Evolutionary conservation across 2,888 invertebrate genomes (phyloP).

Genomic region (Zeuzera pyrina): DNA sequence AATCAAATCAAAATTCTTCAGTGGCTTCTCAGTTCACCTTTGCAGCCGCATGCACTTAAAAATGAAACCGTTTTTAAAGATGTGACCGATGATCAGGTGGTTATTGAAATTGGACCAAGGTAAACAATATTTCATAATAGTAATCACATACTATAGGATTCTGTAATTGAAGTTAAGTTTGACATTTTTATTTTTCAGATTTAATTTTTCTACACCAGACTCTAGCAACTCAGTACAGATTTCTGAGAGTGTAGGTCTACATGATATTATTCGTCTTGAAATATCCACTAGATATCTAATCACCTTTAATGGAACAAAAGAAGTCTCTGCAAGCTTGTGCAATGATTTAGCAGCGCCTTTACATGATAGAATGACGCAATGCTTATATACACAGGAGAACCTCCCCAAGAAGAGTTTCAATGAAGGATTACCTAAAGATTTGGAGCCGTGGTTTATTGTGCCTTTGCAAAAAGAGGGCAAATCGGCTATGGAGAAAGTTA

Average conservation of each 20-base stretch:
- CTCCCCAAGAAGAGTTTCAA: constrained; percentile 77
- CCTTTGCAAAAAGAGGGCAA: constrained; percentile 85
- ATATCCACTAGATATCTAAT: constrained; percentile 84
- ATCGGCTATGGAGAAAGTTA: constrained; percentile 86
- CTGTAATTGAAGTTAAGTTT: not conserved
- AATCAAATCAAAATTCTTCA: constrained; percentile 77
- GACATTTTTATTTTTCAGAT: constrained; percentile 65
- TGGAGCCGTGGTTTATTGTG: constrained; percentile 86
- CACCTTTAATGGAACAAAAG: constrained; percentile 47
- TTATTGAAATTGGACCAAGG: constrained; percentile 94
- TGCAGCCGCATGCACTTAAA: constrained; percentile 73
- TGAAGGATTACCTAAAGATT: constrained; percentile 74
- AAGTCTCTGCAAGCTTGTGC: constrained; percentile 42
- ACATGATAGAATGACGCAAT: constrained; percentile 96
- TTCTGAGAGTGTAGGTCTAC: constrained; percentile 86
- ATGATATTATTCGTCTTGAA: constrained; percentile 85
- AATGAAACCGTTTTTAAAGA: constrained; percentile 64
- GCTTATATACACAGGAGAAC: constrained; percentile 80
- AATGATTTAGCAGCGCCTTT: constrained; percentile 74
- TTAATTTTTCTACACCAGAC: constrained; percentile 96
- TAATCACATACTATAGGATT: not conserved
- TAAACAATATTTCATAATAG: constrained; percentile 31
- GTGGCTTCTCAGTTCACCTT: constrained; percentile 86
- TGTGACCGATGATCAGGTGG: constrained; percentile 39
- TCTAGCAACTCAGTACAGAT: constrained; percentile 98